Evolutionary conservation across 2,888 invertebrate genomes (phyloP).

Genomic region (Hypena proboscidalis): DNA sequence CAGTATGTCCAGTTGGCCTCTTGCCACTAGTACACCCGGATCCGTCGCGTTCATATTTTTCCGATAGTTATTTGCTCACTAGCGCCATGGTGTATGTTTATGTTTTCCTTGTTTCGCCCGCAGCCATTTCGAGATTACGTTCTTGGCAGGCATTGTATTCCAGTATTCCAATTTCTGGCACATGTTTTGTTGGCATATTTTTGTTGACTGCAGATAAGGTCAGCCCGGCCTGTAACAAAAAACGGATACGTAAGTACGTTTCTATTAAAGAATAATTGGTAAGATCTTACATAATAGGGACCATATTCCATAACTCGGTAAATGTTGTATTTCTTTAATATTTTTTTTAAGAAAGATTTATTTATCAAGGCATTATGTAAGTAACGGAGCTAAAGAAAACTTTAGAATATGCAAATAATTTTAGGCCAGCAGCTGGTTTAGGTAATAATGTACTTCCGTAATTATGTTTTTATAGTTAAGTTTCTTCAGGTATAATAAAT

Average conservation of each 20-base stretch:
- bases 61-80: slow-evolving; percentile 68
- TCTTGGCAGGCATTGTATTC: slow-evolving; percentile 80
- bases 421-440: too few species aligned
- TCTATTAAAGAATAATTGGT: slow-evolving; percentile 13
- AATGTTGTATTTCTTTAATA: too few species aligned
- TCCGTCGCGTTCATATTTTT: slow-evolving; percentile 80
- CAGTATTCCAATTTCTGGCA: slow-evolving; percentile 67
- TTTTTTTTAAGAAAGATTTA: too few species aligned
- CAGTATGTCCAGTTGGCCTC: slow-evolving; percentile 70
- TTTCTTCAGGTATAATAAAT: too few species aligned
- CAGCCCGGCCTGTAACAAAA: slow-evolving; percentile 70
- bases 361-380: too few species aligned
- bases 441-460: too few species aligned
- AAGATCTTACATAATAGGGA: too few species aligned
- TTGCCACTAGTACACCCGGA: slow-evolving; percentile 73
- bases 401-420: too few species aligned
- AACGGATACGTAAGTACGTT: slow-evolving; percentile 22
- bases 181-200: slow-evolving; percentile 75
- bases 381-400: too few species aligned
- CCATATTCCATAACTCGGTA: too few species aligned
- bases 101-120: slow-evolving; percentile 79
- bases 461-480: too few species aligned
- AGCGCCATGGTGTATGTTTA: slow-evolving; percentile 80
- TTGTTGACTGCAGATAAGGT: slow-evolving; percentile 49
- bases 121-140: slow-evolving; percentile 81